phyloP scores from a whole-genome alignment of 2,888 invertebrate genomes.

The Lasioglossum pauxillum region DNA sequence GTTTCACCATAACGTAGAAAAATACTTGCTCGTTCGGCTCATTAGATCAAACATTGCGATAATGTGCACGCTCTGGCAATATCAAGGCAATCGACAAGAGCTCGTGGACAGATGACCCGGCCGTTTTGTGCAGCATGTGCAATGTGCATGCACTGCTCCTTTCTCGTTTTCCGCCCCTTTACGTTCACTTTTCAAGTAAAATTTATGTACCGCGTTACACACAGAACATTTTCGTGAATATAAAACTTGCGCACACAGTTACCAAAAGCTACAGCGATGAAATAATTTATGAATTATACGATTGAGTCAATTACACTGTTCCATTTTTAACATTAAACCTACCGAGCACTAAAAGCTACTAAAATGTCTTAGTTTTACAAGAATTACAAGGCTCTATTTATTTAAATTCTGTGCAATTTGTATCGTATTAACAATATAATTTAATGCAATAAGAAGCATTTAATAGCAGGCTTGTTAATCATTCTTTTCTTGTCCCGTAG shows the following conservation, averaged over 20 bases:
- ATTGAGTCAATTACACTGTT: neutral
- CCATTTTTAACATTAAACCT: neutral
- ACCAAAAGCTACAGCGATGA: neutral
- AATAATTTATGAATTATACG: neutral
- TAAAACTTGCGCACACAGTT: neutral
- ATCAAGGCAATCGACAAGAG: slow-evolving; percentile 60
- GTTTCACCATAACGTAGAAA: slow-evolving; percentile 32
- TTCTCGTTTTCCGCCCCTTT: neutral
- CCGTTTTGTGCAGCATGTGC: slow-evolving; percentile 37
- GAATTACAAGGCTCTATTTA: no score
- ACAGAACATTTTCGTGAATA: neutral
- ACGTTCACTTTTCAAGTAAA: neutral
- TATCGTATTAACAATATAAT: no score
- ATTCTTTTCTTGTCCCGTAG: no score
- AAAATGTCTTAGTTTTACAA: no score
- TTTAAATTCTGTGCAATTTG: no score
- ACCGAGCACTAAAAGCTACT: no score
- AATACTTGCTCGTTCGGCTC: slow-evolving; percentile 43
- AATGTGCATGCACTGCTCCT: slow-evolving; percentile 12
- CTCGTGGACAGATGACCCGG: slow-evolving; percentile 41
- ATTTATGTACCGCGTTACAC: neutral
- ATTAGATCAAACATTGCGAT: slow-evolving; percentile 55
- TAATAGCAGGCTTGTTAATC: no score
- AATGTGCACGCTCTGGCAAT: slow-evolving; percentile 63
- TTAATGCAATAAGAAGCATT: no score